phyloP scores from a whole-genome alignment of 2,797 vertebrate genomes.

The Myripristis jacobus region DNA sequence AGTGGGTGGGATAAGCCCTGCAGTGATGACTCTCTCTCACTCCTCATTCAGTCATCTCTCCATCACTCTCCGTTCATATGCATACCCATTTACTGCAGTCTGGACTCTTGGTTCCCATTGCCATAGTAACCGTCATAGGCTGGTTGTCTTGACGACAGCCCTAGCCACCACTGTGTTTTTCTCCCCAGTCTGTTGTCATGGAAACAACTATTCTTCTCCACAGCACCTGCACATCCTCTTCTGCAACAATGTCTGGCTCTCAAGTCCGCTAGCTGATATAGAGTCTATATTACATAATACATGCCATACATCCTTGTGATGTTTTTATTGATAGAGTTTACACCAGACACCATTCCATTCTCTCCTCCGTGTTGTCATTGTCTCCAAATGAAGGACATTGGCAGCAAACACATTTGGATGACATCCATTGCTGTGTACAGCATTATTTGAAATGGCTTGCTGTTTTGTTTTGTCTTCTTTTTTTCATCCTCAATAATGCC shows the following conservation, averaged over 20 bases:
- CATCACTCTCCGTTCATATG: conserved; percentile 11
- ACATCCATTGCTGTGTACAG: not conserved
- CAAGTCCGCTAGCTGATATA: conserved; percentile 35
- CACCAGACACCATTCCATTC: not conserved
- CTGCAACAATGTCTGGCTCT: conserved; percentile 53
- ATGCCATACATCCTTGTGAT: not conserved
- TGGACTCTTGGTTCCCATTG: conserved; percentile 35
- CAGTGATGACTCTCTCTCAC: conserved; percentile 10
- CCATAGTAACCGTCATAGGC: conserved; percentile 59
- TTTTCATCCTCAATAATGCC: conserved; percentile 19
- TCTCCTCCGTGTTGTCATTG: not conserved
- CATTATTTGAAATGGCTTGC: conserved; percentile 2
- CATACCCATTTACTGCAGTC: conserved; percentile 30
- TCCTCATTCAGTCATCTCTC: conserved; percentile 36
- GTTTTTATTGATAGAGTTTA: conserved; percentile 15
- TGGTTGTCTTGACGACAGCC: conserved; percentile 56
- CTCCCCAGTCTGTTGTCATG: conserved; percentile 64
- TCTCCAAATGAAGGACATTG: conserved; percentile 18
- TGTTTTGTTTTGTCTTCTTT: not conserved
- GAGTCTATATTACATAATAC: conserved; percentile 10
- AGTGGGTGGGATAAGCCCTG: conserved; percentile 9
- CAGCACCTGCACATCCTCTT: conserved; percentile 42
- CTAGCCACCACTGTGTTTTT: conserved; percentile 25
- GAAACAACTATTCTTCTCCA: conserved; percentile 53
- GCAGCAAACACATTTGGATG: conserved; percentile 3